These are phyloP conservation scores for Rhagophthalmus giganteus DNA, from an alignment of 2,888 invertebrate genomes.

Conservation along the genomic window DNA sequence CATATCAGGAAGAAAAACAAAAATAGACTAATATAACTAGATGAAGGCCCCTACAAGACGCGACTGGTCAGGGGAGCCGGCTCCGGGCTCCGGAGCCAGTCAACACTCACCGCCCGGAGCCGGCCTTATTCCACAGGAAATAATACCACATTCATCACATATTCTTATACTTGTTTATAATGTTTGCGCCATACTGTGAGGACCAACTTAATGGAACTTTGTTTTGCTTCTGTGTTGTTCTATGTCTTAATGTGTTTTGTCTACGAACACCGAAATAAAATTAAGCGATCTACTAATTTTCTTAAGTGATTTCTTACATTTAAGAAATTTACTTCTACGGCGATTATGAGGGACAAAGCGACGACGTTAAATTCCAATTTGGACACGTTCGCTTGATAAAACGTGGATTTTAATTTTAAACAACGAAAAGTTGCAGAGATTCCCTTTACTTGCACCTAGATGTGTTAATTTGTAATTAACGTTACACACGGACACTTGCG, in stretches of 20 bases:
- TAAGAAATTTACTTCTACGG: no score
- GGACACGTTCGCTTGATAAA: no score
- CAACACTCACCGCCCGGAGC: slow-evolving; percentile 34
- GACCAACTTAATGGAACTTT: slow-evolving; percentile 30
- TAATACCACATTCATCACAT: slow-evolving; percentile 40
- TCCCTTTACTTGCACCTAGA: no score
- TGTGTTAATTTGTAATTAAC: no score
- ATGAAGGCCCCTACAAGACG: slow-evolving; percentile 28
- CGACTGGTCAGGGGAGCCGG: slow-evolving; percentile 33
- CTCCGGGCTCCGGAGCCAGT: slow-evolving; percentile 36
- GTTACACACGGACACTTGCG: no score
- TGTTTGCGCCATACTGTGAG: slow-evolving; percentile 26
- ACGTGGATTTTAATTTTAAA: no score
- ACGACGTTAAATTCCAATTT: no score
- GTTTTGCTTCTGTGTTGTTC: slow-evolving; percentile 24
- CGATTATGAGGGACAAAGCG: no score
- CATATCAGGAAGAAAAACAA: slow-evolving; percentile 19
- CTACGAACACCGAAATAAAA: slow-evolving; percentile 8
- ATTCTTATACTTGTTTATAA: slow-evolving; percentile 36
- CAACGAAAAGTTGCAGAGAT: no score
- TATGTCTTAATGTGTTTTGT: slow-evolving; percentile 16
- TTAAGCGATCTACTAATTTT: slow-evolving; percentile 7
- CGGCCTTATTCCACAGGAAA: slow-evolving; percentile 40
- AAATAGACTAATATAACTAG: slow-evolving; percentile 25
- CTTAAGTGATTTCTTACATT: slow-evolving; percentile 7